phyloP scores from a whole-genome alignment of 1,140 invertebrate genomes.

The Drosophila yakuba region DNA sequence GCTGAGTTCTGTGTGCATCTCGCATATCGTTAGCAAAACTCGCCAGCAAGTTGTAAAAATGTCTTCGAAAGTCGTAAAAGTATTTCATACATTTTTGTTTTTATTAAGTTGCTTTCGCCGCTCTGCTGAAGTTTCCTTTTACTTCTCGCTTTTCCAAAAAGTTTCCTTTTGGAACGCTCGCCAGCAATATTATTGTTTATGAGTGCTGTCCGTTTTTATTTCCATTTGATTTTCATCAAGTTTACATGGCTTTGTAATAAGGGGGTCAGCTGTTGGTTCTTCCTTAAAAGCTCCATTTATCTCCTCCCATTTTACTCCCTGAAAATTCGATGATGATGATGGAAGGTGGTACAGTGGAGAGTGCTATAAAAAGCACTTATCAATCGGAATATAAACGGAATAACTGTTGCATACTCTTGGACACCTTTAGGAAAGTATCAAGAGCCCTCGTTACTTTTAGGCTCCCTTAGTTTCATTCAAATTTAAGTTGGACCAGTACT shows the following conservation, averaged over 20 bases:
- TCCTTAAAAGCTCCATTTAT: constrained; percentile 7
- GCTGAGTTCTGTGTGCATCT: constrained; percentile 53
- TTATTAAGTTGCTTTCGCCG: constrained; percentile 69
- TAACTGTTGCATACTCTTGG: too few species aligned
- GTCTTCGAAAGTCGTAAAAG: constrained; percentile 84
- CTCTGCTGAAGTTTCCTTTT: constrained; percentile 19
- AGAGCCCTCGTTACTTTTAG: too few species aligned
- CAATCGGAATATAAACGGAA: too few species aligned
- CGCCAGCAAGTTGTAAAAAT: constrained; percentile 80
- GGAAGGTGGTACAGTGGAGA: neutral
- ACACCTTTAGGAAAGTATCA: too few species aligned
- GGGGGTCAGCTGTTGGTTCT: constrained; percentile 32
- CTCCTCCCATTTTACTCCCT: constrained; percentile 10
- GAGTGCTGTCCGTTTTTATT: constrained; percentile 78
- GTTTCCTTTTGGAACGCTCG: constrained; percentile 54
- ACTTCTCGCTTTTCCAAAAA: constrained; percentile 22
- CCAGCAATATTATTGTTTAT: constrained; percentile 78
- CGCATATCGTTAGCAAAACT: constrained; percentile 82
- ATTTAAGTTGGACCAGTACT: neutral
- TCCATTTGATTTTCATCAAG: constrained; percentile 83
- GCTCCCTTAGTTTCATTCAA: too few species aligned
- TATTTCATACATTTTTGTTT: constrained; percentile 83
- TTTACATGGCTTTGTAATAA: constrained; percentile 75
- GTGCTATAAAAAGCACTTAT: neutral
- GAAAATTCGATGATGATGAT: constrained; percentile 22